Evolutionary conservation across 1,140 invertebrate species (phyloP).

Genomic region (Cotesia vestalis): DNA sequence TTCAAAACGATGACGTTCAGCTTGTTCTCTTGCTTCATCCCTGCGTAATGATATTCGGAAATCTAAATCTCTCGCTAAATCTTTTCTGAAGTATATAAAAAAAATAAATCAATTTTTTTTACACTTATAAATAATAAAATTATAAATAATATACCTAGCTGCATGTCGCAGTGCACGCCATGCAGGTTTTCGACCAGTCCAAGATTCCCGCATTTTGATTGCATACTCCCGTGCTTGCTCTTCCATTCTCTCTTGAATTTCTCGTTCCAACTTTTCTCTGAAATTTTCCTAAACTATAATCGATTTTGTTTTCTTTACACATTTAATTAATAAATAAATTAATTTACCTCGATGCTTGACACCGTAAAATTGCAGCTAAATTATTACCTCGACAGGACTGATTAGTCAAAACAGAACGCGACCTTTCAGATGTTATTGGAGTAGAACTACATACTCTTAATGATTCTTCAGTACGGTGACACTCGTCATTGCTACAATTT

Average conservation of each 20-base stretch:
- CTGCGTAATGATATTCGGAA: constrained; percentile 72
- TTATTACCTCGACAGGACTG: constrained; percentile 71
- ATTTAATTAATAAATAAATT: neutral
- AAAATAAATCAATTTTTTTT: constrained; percentile 17
- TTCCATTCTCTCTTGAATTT: constrained; percentile 69
- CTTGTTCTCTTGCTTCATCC: constrained; percentile 73
- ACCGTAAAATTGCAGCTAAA: constrained; percentile 75
- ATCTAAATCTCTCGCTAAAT: constrained; percentile 71
- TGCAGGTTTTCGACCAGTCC: constrained; percentile 72
- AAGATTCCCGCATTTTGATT: constrained; percentile 67
- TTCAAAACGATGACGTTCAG: constrained; percentile 72
- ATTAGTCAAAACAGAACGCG: constrained; percentile 61
- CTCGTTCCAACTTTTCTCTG: constrained; percentile 72
- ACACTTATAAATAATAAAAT: neutral
- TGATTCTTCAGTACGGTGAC: constrained; percentile 52
- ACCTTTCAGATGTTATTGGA: constrained; percentile 54
- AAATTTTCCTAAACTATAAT: constrained; percentile 16
- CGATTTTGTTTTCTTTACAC: neutral
- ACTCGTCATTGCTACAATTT: constrained; percentile 55
- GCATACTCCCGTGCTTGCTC: constrained; percentile 70
- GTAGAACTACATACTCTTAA: constrained; percentile 50
- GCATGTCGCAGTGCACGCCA: constrained; percentile 74
- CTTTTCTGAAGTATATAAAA: constrained; percentile 64
- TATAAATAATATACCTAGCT: constrained; percentile 49
- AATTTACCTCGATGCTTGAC: constrained; percentile 70